Conservation (phyloP, 2,797 vertebrate genomes). For the Chloroceryle inda region DNA sequence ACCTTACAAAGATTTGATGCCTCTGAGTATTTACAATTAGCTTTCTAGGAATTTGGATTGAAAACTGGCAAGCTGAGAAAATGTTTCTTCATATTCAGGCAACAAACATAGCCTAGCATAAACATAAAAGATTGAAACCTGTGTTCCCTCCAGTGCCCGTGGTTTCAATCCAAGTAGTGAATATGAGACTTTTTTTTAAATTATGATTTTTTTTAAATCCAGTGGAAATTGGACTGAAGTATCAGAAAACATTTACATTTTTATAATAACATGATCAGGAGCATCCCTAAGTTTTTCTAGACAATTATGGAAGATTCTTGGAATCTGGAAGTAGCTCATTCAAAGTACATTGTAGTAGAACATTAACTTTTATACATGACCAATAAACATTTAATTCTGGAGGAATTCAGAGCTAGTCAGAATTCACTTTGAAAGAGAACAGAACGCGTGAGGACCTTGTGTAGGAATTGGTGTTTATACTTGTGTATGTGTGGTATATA, state of each 20-base stretch:
- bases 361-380: background rate
- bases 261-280: background rate
- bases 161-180: background rate
- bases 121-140: background rate
- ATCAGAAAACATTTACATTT: background rate
- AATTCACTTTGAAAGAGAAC: background rate
- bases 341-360: background rate
- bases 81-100: background rate
- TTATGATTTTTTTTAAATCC: too few relatives aligned
- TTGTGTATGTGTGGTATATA: background rate
- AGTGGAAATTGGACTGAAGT: background rate
- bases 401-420: background rate
- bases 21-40: background rate
- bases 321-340: background rate
- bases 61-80: background rate
- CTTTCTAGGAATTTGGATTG: background rate
- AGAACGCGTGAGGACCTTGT: background rate
- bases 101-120: background rate
- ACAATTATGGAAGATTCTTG: background rate
- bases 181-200: too few relatives aligned
- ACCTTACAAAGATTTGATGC: background rate
- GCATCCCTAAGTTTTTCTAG: background rate
- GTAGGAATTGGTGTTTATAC: background rate
- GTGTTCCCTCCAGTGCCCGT: background rate
- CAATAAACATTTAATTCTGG: background rate